Conservation (phyloP, 2,888 invertebrate species). For the Chalcis sispes region DNA sequence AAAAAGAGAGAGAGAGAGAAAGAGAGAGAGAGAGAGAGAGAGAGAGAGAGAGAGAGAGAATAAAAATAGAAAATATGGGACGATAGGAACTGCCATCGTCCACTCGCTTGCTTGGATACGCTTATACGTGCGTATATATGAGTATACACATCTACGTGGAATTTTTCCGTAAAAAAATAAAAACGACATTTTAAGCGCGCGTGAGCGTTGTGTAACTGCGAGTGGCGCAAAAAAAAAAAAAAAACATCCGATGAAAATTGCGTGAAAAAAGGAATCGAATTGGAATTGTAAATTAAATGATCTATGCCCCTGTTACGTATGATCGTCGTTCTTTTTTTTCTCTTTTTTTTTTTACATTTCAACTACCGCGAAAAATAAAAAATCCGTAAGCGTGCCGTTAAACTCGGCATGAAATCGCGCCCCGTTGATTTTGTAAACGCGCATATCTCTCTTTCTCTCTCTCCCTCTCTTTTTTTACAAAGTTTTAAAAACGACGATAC, state of each 20-base stretch:
- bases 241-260: conserved; percentile 31
- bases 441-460: not conserved
- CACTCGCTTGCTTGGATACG: too few relatives aligned
- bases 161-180: conserved; percentile 28
- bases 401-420: conserved; percentile 35
- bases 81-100: too few relatives aligned
- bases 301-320: not conserved
- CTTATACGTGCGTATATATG: too few relatives aligned
- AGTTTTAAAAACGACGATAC: conserved; percentile 18
- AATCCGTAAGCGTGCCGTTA: conserved; percentile 44
- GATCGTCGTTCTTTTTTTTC: too few relatives aligned
- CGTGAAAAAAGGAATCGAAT: conserved; percentile 40
- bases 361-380: conserved; percentile 48
- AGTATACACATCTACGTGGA: not conserved
- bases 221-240: conserved; percentile 41
- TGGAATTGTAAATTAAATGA: conserved; percentile 42
- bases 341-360: too few relatives aligned
- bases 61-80: too few relatives aligned
- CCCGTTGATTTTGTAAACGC: conserved; percentile 21
- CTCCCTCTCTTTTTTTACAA: not conserved
- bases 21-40: not conserved
- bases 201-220: not conserved
- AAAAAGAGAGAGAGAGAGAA: conserved; percentile 10
- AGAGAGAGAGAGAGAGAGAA: not conserved
- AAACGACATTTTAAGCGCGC: conserved; percentile 4